Base-by-base conservation (phyloP, 2,113 vertebrate genomes). In the Connochaetes taurinus region DNA sequence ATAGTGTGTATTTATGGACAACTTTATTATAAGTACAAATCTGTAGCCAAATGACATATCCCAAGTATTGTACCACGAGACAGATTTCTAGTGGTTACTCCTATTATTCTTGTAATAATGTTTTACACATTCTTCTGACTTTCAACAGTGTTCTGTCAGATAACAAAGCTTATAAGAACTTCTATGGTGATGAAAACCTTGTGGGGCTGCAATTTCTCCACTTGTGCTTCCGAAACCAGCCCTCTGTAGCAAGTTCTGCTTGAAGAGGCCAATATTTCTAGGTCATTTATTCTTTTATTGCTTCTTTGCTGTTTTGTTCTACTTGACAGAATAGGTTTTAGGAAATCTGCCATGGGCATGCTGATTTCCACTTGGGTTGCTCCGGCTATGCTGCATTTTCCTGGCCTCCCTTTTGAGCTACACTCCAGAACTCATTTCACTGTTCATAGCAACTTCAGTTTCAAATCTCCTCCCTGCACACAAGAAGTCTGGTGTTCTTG, bases 161-260 rank as follows among this genome's bases (percentile, higher is more conserved):
- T 98, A 87, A 97, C 40, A 89, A 95, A 78, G 3, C 84, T 95
- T 97, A 89, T 95, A 89, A 98, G 96, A 96, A 81, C 31, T 96
- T 84, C 3, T 47, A 47, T 13, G 62, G 64, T 87, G 27, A 67
- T 95, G 81, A 94, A 97, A 97, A 13, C 31, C 55, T 96, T 13
- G 31, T 97, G 91, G 85, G 93, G 10, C 31, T 96, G 19, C 47
- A 92, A 13, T 98, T 97, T 96, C 71, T 98, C 88, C 96, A 12
- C 50, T 13, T 93, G 6, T 7, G 10, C 47, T 97, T 96, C 60
- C 40, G 78, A 97, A 96, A 40, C 12, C 74, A 94, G 80, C 47
- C 2, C 64, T 74, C 11, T 25, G 27, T 74, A 64, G 83, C 76
- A 71, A 82, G 55, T 78, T 95, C 95, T 94, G 95, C 94, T 97